A percentile compares a stretch with the other conserved stretches of the same genome.
phyloP scores from a whole-genome alignment of 2,888 invertebrate species.

The Spisula solida region DNA sequence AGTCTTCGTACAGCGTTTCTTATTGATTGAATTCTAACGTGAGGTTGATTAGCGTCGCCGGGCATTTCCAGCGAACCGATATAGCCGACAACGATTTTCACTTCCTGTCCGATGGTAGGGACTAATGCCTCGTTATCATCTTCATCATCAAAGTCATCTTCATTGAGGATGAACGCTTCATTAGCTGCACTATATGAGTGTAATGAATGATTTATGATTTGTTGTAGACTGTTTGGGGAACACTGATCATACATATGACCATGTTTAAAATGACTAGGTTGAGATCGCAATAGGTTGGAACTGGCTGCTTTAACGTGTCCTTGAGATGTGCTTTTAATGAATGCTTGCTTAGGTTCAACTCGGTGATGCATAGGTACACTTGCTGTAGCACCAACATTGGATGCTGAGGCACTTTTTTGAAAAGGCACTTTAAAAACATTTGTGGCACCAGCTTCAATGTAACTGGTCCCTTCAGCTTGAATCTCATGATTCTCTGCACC shows the following conservation, averaged over 20 bases:
- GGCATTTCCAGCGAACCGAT: conserved; percentile 98
- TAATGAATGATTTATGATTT: conserved; percentile 73
- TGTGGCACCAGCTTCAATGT: conserved; percentile 71
- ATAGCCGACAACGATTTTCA: conserved; percentile 92
- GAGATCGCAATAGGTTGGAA: conserved; percentile 43
- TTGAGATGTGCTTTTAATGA: conserved; percentile 76
- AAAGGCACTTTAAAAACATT: conserved; percentile 71
- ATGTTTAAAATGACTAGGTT: conserved; percentile 47
- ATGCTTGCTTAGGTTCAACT: conserved; percentile 76
- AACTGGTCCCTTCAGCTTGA: conserved; percentile 63
- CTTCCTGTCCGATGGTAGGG: conserved; percentile 59
- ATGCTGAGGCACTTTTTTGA: conserved; percentile 67
- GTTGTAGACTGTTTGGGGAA: conserved; percentile 70
- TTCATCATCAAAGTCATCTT: conserved; percentile 72
- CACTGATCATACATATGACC: conserved; percentile 70
- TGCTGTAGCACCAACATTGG: conserved; percentile 64
- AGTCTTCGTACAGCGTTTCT: conserved; percentile 96
- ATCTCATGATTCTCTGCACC: conserved; percentile 76
- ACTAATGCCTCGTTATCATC: conserved; percentile 70
- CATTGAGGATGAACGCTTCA: conserved; percentile 76
- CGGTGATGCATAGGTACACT: conserved; percentile 62
- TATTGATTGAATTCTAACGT: conserved; percentile 90
- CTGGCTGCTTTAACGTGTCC: conserved; percentile 56
- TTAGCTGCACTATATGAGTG: conserved; percentile 75
- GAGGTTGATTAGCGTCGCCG: conserved; percentile 86